These are phyloP conservation scores for Cyphotilapia sp. DNA, from an alignment of 2,113 vertebrate genomes.

Conservation along the genomic window DNA sequence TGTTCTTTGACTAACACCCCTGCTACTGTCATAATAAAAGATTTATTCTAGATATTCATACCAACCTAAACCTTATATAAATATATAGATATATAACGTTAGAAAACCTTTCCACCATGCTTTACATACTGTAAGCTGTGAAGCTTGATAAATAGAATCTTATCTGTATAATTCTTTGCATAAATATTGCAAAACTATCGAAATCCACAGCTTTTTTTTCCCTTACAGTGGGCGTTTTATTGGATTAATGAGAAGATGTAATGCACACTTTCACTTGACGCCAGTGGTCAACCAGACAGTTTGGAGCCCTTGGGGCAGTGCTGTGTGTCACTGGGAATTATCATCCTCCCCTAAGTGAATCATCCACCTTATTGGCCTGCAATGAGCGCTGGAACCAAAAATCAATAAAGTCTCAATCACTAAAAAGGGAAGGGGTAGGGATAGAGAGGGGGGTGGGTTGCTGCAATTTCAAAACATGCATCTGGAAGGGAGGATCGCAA, in stretches of 20 bases:
- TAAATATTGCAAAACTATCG: background rate
- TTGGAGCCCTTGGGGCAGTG: slow-evolving; percentile 36
- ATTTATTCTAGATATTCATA: background rate
- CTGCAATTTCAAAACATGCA: slow-evolving; percentile 33
- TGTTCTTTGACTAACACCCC: slow-evolving; percentile 14
- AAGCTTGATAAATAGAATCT: background rate
- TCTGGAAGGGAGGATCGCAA: background rate
- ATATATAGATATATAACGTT: background rate
- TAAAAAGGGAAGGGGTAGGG: slow-evolving; percentile 20
- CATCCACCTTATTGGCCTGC: slow-evolving; percentile 50
- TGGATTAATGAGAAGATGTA: slow-evolving; percentile 21
- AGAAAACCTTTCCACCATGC: background rate
- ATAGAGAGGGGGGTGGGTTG: background rate
- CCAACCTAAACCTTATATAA: background rate
- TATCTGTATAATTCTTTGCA: background rate
- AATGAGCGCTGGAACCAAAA: slow-evolving; percentile 55
- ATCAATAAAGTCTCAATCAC: slow-evolving; percentile 65
- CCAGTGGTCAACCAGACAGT: slow-evolving; percentile 40
- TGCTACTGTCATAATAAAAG: slow-evolving; percentile 15
- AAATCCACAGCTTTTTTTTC: background rate
- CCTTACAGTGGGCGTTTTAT: background rate
- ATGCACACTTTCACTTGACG: slow-evolving; percentile 35
- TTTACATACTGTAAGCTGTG: background rate
- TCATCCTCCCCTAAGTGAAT: slow-evolving; percentile 52
- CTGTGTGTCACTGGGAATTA: slow-evolving; percentile 52